These are phyloP conservation scores for Drosophila novamexicana DNA, from an alignment of 1,140 invertebrate genomes.

Conservation along the genomic window DNA sequence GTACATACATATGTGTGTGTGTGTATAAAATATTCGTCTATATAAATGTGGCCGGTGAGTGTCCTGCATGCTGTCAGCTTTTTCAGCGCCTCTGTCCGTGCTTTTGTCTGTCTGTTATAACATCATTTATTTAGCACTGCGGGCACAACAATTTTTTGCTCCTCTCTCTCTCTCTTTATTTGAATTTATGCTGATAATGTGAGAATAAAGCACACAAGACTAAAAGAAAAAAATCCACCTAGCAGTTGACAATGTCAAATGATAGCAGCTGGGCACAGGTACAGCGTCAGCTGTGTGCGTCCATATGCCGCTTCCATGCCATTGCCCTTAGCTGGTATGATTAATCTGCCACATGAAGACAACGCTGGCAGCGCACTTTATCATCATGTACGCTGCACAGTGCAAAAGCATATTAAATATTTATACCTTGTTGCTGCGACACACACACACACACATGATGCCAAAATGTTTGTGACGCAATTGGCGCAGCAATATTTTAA, in stretches of 20 bases:
- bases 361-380: slow-evolving; percentile 68
- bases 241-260: slow-evolving; percentile 55
- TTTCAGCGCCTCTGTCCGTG: slow-evolving; percentile 23
- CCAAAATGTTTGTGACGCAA: slow-evolving; percentile 47
- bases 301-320: slow-evolving; percentile 10
- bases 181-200: slow-evolving; percentile 83
- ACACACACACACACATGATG: neutral
- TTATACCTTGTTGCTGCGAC: slow-evolving; percentile 56
- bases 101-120: slow-evolving; percentile 69
- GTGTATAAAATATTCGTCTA: slow-evolving; percentile 19
- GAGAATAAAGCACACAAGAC: slow-evolving; percentile 34
- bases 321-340: slow-evolving; percentile 44
- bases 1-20: neutral
- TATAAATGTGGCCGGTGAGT: slow-evolving; percentile 57
- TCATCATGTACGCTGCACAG: slow-evolving; percentile 54
- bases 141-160: slow-evolving; percentile 28
- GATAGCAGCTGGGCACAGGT: slow-evolving; percentile 17
- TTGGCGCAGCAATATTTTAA: slow-evolving; percentile 71
- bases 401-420: slow-evolving; percentile 72
- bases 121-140: slow-evolving; percentile 79
- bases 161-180: slow-evolving; percentile 50
- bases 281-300: slow-evolving; percentile 40
- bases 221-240: slow-evolving; percentile 13
- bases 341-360: slow-evolving; percentile 70
- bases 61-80: slow-evolving; percentile 65